Evolutionary conservation across 2,797 vertebrate genomes (phyloP).

Genomic region (Rhadinocentrus ornatus): DNA sequence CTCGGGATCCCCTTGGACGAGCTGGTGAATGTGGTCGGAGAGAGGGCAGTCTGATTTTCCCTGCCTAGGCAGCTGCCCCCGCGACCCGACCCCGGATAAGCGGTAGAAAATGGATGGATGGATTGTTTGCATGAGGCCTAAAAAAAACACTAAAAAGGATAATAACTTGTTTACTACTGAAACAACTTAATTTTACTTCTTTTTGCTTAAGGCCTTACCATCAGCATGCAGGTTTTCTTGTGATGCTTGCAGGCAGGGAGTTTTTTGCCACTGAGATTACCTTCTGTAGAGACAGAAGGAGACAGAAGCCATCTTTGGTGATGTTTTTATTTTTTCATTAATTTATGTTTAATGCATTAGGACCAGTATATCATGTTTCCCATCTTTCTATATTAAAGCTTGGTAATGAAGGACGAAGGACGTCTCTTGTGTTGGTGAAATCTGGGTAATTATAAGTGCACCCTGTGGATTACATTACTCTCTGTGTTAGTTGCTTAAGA

Average conservation of each 20-base stretch:
- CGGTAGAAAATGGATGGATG: too few relatives aligned
- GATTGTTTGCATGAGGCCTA: too few relatives aligned
- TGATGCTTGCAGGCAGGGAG: conserved; percentile 24
- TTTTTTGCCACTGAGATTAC: conserved; percentile 2
- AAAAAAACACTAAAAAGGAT: conserved; percentile 40
- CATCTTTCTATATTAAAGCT: background rate
- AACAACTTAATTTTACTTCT: conserved; percentile 41
- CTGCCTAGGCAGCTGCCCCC: too few relatives aligned
- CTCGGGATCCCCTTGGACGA: too few relatives aligned
- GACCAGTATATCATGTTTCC: background rate
- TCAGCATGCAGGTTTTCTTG: conserved; percentile 26
- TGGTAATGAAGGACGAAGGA: conserved; percentile 4
- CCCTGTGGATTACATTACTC: conserved; percentile 25
- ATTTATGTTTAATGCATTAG: background rate
- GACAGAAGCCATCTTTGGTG: conserved; percentile 3
- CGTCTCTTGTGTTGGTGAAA: background rate
- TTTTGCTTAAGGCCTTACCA: conserved; percentile 47
- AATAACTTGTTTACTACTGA: conserved; percentile 39
- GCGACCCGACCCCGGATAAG: too few relatives aligned
- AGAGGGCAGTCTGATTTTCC: too few relatives aligned
- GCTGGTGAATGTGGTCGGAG: too few relatives aligned
- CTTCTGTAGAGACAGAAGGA: conserved; percentile 17
- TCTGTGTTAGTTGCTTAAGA: background rate
- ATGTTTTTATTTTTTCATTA: background rate
- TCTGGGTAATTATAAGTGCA: conserved; percentile 2